These are phyloP conservation scores for Prosapia bicincta DNA, from an alignment of 2,888 invertebrate species.

Conservation along the genomic window DNA sequence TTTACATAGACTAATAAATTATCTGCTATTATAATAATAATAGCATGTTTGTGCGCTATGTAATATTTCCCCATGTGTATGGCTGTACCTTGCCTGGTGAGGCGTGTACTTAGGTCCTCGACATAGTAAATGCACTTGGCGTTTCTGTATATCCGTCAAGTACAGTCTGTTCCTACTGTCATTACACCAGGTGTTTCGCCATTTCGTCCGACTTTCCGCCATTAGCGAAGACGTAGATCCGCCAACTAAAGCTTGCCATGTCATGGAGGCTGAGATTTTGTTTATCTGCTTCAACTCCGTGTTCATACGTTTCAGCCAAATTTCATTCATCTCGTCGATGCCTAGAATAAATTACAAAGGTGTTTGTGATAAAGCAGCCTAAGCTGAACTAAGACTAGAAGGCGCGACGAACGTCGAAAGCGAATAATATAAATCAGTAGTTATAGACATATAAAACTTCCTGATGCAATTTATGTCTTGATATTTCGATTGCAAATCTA, in stretches of 20 bases:
- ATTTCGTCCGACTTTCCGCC: neutral
- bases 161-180: neutral
- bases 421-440: neutral
- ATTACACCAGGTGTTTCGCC: neutral
- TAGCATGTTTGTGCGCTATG: too few species aligned
- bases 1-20: too few species aligned
- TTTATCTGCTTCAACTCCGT: neutral
- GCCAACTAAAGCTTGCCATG: neutral
- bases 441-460: too few species aligned
- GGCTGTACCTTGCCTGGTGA: conserved; percentile 53
- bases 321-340: too few species aligned
- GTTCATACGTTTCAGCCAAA: neutral
- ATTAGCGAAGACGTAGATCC: neutral
- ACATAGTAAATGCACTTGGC: conserved; percentile 59
- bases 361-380: neutral
- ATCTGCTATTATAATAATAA: too few species aligned
- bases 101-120: conserved; percentile 58
- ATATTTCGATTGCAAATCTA: too few species aligned
- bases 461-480: too few species aligned
- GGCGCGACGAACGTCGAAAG: neutral
- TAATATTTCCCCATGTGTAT: too few species aligned
- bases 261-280: neutral
- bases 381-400: too few species aligned
- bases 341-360: too few species aligned
- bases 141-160: conserved; percentile 43